Evolutionary conservation across 2,113 vertebrate genomes (phyloP), one percentile per base, ranked within the genome.

Genomic region (Brachionichthys hirsutus): DNA sequence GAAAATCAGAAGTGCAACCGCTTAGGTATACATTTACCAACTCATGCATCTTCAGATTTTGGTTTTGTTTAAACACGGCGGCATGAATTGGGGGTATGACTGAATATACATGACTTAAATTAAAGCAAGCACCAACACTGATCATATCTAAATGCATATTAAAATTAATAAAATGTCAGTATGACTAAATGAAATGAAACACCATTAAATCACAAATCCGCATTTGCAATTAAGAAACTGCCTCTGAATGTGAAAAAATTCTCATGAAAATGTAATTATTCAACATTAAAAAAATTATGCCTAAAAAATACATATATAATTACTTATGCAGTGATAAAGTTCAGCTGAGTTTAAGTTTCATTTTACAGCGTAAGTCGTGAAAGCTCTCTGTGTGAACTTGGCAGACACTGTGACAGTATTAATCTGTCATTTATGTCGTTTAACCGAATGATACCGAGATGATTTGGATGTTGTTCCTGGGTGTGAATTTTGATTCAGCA

Each of bases 401-500:
- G 24, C 24, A 30, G 24, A 30, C 24, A 30, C 6, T 30, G 24
- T 30, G 24, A 30, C 24, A 30, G 3, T 42, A 42, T 11, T 14
- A 42, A 47, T 54, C 8, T 45, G 11, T 59, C 56, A 63, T 46
- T 64, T 47, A 47, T 16, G 13, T 36, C 2, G 17, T 46, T 43
- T 60, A 40, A 54, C 9, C 42, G 58, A 63, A 18, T 47, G 63
- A 45, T 24, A 54, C 9, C 48, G 45, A 13, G 30, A 62, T 13
- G 30, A 20, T 44, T 48, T 57, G 19, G 30, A 67, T 75, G 67
- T 55, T 35, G 70, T 60, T 59, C 12, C 10, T 49, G 19, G 17
- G 45, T 50, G 58, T 48, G 47, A 48, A 68, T 66, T 67, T 17
- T 68, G 14, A 73, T 66, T 67, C 70, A 67, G 57, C 47, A 48